Evolutionary conservation across 1,140 invertebrate species (phyloP).

Genomic region (Drosophila ironensis): DNA sequence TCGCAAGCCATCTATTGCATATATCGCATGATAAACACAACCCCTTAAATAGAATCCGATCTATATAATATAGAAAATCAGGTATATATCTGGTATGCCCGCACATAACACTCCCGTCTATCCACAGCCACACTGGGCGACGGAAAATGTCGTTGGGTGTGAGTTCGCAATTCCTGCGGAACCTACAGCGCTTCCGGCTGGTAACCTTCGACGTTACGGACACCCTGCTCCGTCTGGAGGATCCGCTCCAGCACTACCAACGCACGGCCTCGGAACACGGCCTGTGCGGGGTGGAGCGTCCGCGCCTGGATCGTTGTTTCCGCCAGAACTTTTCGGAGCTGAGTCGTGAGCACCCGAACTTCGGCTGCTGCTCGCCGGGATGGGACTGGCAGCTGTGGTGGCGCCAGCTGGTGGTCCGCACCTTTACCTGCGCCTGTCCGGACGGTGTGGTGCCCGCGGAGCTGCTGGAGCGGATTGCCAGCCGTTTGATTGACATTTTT

Average conservation of each 20-base stretch:
- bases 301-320: slow-evolving; percentile 83
- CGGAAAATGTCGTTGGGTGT: slow-evolving; percentile 60
- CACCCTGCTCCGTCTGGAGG: slow-evolving; percentile 87
- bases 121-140: slow-evolving; percentile 4
- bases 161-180: slow-evolving; percentile 55
- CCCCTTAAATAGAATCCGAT: no score
- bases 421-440: slow-evolving; percentile 38
- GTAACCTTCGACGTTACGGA: slow-evolving; percentile 95
- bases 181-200: slow-evolving; percentile 83
- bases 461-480: slow-evolving; percentile 48
- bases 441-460: slow-evolving; percentile 1
- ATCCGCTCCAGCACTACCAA: slow-evolving; percentile 88
- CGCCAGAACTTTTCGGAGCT: slow-evolving; percentile 59
- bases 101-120: background rate
- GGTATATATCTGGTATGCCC: background rate
- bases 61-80: background rate
- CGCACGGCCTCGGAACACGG: slow-evolving; percentile 87
- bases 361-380: slow-evolving; percentile 43
- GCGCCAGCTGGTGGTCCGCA: slow-evolving; percentile 51
- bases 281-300: slow-evolving; percentile 83
- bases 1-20: no score
- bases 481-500: slow-evolving; percentile 44
- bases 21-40: no score
- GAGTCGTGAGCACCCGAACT: slow-evolving; percentile 59
- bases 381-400: slow-evolving; percentile 74